Percentiles rank a stretch among this genome's conserved stretches.
Conservation (phyloP, 2,113 vertebrate genomes). For the Datnioides undecimradiatus region DNA sequence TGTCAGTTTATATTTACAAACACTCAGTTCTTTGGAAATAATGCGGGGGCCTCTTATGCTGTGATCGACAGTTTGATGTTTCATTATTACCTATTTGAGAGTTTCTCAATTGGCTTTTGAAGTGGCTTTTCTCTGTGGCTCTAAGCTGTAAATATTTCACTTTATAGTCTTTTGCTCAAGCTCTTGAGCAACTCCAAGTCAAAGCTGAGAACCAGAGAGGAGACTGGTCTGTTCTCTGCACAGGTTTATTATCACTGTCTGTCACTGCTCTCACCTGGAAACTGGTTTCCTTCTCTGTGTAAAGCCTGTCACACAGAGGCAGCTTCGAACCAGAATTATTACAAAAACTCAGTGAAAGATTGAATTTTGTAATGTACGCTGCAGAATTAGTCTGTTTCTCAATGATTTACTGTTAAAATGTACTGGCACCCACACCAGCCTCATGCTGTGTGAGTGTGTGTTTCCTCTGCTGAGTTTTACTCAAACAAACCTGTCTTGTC, state of each 20-base stretch:
- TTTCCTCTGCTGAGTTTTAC: background rate
- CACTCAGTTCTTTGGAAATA: background rate
- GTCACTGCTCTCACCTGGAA: constrained; percentile 5
- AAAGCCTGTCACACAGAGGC: background rate
- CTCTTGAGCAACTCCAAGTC: background rate
- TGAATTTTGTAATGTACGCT: background rate
- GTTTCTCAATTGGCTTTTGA: background rate
- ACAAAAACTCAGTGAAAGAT: too few relatives aligned
- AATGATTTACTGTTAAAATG: background rate
- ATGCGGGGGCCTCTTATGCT: background rate
- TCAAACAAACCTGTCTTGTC: background rate
- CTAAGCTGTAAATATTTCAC: background rate
- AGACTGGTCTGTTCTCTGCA: too few relatives aligned
- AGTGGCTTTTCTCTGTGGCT: background rate
- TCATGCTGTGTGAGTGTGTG: background rate
- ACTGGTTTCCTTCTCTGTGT: constrained; percentile 1
- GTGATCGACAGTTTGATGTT: background rate
- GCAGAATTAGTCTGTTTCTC: background rate
- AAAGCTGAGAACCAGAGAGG: background rate
- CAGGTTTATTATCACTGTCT: background rate
- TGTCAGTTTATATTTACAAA: background rate
- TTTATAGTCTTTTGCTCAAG: background rate
- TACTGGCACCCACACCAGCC: background rate
- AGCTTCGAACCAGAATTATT: too few relatives aligned
- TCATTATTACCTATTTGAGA: background rate